Base-by-base conservation (phyloP, 1,140 invertebrate genomes). In the Patella vulgata region DNA sequence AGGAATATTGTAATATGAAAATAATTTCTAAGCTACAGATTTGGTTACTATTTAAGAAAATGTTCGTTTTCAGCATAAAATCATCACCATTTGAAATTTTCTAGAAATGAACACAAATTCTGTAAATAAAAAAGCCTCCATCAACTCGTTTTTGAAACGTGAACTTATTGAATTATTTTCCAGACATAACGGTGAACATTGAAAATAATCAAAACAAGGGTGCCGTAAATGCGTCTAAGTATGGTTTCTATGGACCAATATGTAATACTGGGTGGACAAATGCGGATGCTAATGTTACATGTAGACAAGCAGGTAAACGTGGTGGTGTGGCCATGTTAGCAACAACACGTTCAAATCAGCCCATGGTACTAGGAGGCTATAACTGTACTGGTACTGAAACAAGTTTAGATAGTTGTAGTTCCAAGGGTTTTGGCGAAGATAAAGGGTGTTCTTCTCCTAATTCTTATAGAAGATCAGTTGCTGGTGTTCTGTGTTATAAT, bases 241-340 rank as follows among this genome's bases (percentile, higher is more conserved):
- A 73, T 53, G 68, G 71, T 11, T 67, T 73, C 64, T 73, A 67
- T 68, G 71, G 71, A 4, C 71, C 71, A 0, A 65, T 73, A 1
- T 73, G 71, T 48, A 63, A 66, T 44, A 51, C 31, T 23, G 63
- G 59, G 30, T 73, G 71, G 71, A 61, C 58, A 31, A 63, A 73
- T 42, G 30, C 46, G 3, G 61, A 74, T 28, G 71, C 75, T n/a
- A 71, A 74, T 36, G 71, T 71, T 21, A 71, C 71, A 28, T 78
- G 75, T 54, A 54, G 60, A 21, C 70, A 73, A 21, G 55, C 75
- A 14, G 57, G 59, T 2, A 75, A 58, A 46, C 36, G 46, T 17
- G 73, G 72, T 3, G 75, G 75, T 5, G 55, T 75, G 6, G 54
- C 44, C 63, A 36, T 25, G 68, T 64, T 6, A 44, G 62, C 50